These are phyloP conservation scores for Cylas formicarius DNA, from an alignment of 1,140 invertebrate species.

Conservation along the genomic window DNA sequence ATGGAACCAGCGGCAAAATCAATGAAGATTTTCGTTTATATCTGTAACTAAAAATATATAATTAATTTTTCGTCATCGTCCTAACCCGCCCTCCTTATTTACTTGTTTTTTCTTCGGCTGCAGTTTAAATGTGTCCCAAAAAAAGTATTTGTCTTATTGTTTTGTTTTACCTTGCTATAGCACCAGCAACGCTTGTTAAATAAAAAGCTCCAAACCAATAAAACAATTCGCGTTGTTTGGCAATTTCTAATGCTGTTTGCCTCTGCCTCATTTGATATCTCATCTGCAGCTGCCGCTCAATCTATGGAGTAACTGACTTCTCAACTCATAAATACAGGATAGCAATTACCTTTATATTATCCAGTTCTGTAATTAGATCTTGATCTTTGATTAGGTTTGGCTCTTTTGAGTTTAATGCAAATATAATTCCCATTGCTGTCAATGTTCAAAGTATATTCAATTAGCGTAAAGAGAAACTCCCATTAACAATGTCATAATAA, in stretches of 20 bases:
- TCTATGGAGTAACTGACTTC: slow-evolving; percentile 40
- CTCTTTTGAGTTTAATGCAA: slow-evolving; percentile 32
- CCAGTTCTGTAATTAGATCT: slow-evolving; percentile 61
- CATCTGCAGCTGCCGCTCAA: slow-evolving; percentile 70
- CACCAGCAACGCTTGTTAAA: slow-evolving; percentile 47
- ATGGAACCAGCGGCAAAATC: slow-evolving; percentile 56
- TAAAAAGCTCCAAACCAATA: slow-evolving; percentile 67
- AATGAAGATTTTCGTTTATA: slow-evolving; percentile 51
- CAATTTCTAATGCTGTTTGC: slow-evolving; percentile 63
- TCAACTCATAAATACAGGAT: slow-evolving; percentile 5
- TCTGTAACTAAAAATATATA: slow-evolving; percentile 47
- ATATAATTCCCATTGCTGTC: slow-evolving; percentile 36
- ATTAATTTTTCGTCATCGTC: too few species aligned
- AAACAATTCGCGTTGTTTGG: slow-evolving; percentile 61
- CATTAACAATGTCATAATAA: too few species aligned
- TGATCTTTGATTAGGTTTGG: slow-evolving; percentile 59
- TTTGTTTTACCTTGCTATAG: slow-evolving; percentile 53
- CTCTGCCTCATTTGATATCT: slow-evolving; percentile 71
- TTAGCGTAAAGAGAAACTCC: too few species aligned
- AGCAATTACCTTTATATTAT: slow-evolving; percentile 52
- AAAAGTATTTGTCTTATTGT: slow-evolving; percentile 3
- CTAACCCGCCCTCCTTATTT: too few species aligned
- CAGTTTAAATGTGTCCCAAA: too few species aligned
- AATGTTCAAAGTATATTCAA: too few species aligned
- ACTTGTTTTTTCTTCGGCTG: too few species aligned